Conservation (phyloP, 2,113 vertebrate genomes). For the Osmerus eperlanus region DNA sequence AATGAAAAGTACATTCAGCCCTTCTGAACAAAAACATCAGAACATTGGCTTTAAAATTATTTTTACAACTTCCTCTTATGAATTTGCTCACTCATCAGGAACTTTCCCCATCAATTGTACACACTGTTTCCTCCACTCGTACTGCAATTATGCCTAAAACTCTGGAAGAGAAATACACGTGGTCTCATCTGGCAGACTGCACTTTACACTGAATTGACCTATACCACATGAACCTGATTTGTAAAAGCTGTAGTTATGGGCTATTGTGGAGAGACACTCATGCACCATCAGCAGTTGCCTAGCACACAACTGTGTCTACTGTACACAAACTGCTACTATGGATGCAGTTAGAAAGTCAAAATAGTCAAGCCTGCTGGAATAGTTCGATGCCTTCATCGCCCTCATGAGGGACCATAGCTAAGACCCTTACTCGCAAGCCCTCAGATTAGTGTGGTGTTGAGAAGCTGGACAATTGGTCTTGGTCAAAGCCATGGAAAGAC, state of each 20-base stretch:
- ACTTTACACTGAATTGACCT: not conserved
- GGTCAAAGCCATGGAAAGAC: too few species aligned
- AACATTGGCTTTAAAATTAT: not conserved
- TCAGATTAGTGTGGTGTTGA: too few species aligned
- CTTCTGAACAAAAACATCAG: too few species aligned
- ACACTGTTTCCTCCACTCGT: slow-evolving; percentile 19
- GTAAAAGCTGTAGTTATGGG: not conserved
- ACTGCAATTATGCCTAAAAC: slow-evolving; percentile 13
- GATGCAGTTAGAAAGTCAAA: not conserved
- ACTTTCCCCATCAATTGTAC: slow-evolving; percentile 13
- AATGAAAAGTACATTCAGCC: too few species aligned
- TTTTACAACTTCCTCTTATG: not conserved
- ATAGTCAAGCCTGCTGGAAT: not conserved
- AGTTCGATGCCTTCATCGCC: too few species aligned
- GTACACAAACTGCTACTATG: not conserved
- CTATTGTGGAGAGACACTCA: slow-evolving; percentile 10
- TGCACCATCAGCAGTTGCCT: too few species aligned
- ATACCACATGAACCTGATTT: not conserved
- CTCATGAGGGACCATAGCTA: too few species aligned
- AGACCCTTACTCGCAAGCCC: too few species aligned
- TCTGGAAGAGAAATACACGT: not conserved
- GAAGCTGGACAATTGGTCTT: too few species aligned
- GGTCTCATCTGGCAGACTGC: not conserved
- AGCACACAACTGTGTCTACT: too few species aligned
- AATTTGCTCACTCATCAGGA: not conserved